Evolutionary conservation across 1,140 invertebrate species (phyloP), one percentile per base, ranked within the genome.

Genomic region (Heterodera schachtii): DNA sequence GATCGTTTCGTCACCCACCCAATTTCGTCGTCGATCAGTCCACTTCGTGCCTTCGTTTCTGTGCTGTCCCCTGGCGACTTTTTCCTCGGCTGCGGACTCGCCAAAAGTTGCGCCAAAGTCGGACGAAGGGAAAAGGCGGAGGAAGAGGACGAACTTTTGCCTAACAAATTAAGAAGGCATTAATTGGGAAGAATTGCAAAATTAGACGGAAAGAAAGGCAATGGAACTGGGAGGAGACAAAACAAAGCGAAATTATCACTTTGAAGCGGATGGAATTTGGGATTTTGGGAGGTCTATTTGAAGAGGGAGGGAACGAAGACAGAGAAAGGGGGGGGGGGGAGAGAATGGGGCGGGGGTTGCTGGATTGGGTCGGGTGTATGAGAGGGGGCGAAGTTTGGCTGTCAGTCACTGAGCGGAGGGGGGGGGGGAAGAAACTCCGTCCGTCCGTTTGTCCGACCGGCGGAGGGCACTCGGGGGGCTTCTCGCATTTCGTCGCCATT

Each of bases 21-120:
- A 13, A 71, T 71, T 71, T 71, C 69, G 69, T 71, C 69, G 69
- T 71, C 69, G 69, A 71, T 71, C 69, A 71, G 69, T 71, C 69
- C 69, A 21, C 69, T 71, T 41, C 69, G 69, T 6, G 44, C 69
- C 31, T 71, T 71, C 31, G 21, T 13, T 19, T 41, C 44, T n/a
- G 31, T 71, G 69, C 43, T 46, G 69, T 71, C 69, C 69, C 41
- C 69, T 6, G 31, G 69, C 44, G 9, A 46, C 31, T 71, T 71
- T n/a, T 71, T 71, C 69, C 57, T 11, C 57, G 69, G 31, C 69
- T 13, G 31, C 31, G 69, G 69, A n/a, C 69, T 71, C 31, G 69
- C 69, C 69, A 71, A 71, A 41, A 71, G 69, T 71, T 71, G 69
- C 1, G 69, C 69, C 69, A 71, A 46, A 43, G 69, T 71, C 3